Evolutionary conservation across 92 coral and sea anemone genomes (phyloP), one percentile per base, ranked within the genome.

Genomic region (Actinernus sp.): DNA sequence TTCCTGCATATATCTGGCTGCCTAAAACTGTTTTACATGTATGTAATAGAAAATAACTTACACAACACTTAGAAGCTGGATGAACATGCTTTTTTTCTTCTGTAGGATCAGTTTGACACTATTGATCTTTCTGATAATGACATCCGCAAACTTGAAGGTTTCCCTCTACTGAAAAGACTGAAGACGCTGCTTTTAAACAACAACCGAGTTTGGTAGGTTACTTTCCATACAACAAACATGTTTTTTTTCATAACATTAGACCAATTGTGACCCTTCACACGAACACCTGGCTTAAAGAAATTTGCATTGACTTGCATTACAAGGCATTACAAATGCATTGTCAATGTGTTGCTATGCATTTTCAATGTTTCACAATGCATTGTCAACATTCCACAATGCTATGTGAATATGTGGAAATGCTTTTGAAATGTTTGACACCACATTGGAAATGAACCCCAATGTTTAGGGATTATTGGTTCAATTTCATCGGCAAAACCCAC

Each of bases 21-120:
- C n/a, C n/a, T n/a, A n/a, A n/a, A n/a, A n/a, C n/a, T n/a, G n/a
- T n/a, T n/a, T n/a, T n/a, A n/a, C n/a, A n/a, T n/a, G n/a, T n/a
- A n/a, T n/a, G n/a, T n/a, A n/a, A n/a, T n/a, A n/a, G n/a, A n/a
- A n/a, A n/a, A n/a, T n/a, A n/a, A n/a, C n/a, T n/a, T n/a, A n/a
- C n/a, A n/a, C n/a, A n/a, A n/a, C n/a, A n/a, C n/a, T n/a, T n/a
- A n/a, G n/a, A n/a, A n/a, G n/a, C n/a, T n/a, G n/a, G n/a, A n/a
- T n/a, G n/a, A n/a, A 3, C 6, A 10, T 31, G 23, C 4, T 16
- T 16, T 29, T 1, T 13, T 18, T 23, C 11, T 30, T 6, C 13
- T 49, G 10, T 38, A 94, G 98, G 98, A 94, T 55, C 98, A 94
- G 83, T 94, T 94, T 81, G 98, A 94, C 48, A 84, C 95, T n/a